Conservation (phyloP, 2,113 vertebrate genomes). For the Rissa tridactyla region DNA sequence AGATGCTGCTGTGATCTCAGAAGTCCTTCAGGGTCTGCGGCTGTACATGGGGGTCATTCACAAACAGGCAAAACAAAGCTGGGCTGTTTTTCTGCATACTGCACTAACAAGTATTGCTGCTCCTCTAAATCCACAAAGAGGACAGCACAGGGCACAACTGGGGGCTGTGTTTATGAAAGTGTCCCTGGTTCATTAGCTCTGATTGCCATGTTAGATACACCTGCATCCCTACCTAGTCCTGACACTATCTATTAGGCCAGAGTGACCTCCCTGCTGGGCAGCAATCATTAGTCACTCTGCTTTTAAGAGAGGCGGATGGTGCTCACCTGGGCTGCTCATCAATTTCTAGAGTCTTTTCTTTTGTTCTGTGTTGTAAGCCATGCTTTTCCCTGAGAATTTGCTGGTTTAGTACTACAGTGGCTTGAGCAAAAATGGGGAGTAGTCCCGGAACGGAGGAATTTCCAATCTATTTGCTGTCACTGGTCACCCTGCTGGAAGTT, state of each 20-base stretch:
- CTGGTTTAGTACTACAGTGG: not conserved
- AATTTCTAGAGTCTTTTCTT: not conserved
- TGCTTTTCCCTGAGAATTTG: not conserved
- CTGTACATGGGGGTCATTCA: rapidly evolving
- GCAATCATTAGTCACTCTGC: not conserved
- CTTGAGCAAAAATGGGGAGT: not conserved
- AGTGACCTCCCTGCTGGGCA: not conserved
- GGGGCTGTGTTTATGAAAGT: not conserved
- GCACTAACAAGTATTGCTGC: no score
- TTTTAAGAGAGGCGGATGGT: not conserved
- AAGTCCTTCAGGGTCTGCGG: not conserved
- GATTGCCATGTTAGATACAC: not conserved
- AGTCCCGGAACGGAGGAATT: not conserved
- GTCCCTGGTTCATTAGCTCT: not conserved
- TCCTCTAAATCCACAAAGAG: not conserved
- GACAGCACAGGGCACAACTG: not conserved
- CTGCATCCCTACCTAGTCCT: not conserved
- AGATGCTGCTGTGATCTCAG: not conserved
- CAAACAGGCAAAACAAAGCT: not conserved
- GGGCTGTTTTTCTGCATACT: not conserved
- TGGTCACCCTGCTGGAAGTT: not conserved
- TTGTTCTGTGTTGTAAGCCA: not conserved
- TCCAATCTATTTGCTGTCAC: not conserved
- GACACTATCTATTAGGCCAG: not conserved
- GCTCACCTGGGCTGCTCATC: not conserved